Evolutionary conservation across 2,113 vertebrate genomes (phyloP).

Genomic region (Xenopus borealis): DNA sequence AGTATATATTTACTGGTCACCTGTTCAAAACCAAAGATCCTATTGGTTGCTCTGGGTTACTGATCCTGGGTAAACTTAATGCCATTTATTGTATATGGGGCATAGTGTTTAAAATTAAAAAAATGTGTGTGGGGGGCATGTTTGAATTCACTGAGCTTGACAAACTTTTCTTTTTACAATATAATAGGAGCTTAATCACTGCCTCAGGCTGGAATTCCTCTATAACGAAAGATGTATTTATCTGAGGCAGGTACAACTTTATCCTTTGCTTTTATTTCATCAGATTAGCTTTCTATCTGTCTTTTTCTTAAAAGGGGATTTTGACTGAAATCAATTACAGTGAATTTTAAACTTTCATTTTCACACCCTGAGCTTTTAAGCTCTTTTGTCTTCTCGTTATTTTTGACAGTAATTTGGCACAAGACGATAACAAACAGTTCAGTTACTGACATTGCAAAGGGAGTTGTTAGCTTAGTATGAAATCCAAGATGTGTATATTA

Average conservation of each 20-base stretch:
- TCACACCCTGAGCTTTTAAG: conserved; percentile 46
- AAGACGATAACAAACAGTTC: conserved; percentile 27
- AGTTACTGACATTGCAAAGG: conserved; percentile 35
- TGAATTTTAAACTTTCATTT: conserved; percentile 52
- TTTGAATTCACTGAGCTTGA: conserved; percentile 75
- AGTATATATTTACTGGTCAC: too few species aligned
- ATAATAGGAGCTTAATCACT: conserved; percentile 89
- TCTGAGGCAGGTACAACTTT: conserved; percentile 78
- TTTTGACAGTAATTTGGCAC: conserved; percentile 4
- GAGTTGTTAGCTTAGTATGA: conserved; percentile 51
- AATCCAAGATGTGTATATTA: conserved; percentile 32
- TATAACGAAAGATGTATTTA: conserved; percentile 92
- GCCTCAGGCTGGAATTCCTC: conserved; percentile 85
- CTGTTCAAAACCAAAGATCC: too few species aligned
- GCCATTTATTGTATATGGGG: too few species aligned
- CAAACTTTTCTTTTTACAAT: conserved; percentile 84
- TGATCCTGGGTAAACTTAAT: too few species aligned
- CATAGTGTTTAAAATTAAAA: conserved; percentile 25
- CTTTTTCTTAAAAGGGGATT: conserved; percentile 57
- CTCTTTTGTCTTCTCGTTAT: not conserved
- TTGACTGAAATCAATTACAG: conserved; percentile 62
- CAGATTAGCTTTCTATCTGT: conserved; percentile 71
- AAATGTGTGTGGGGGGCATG: conserved; percentile 53
- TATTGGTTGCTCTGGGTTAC: too few species aligned
- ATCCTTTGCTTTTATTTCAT: conserved; percentile 74